phyloP scores from a whole-genome alignment of 1,140 invertebrate species.

The Lordiphosa stackelbergi region DNA sequence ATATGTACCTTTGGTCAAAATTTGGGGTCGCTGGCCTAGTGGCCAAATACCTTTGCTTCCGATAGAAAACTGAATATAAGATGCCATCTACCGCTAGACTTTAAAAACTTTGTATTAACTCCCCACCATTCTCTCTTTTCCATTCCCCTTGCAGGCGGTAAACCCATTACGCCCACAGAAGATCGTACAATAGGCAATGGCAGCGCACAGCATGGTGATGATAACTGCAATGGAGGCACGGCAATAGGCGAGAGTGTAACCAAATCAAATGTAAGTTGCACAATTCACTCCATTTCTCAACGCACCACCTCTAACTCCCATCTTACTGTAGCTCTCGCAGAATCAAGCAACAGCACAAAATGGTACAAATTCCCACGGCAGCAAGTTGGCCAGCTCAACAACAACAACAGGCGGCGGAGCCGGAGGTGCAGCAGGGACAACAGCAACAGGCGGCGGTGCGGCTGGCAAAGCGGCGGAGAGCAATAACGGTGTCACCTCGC shows the following conservation, averaged over 20 bases:
- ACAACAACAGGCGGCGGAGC: constrained; percentile 32
- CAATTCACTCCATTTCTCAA: neutral
- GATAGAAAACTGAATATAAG: too few species aligned
- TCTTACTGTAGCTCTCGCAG: constrained; percentile 61
- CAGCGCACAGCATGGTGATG: constrained; percentile 65
- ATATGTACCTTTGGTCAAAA: too few species aligned
- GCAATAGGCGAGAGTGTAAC: constrained; percentile 66
- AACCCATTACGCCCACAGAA: constrained; percentile 86
- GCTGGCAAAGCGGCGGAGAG: constrained; percentile 33
- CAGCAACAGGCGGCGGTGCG: constrained; percentile 18
- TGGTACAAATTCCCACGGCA: constrained; percentile 75
- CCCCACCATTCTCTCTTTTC: neutral
- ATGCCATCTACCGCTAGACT: too few species aligned
- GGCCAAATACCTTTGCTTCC: too few species aligned
- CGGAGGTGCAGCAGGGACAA: constrained; percentile 24
- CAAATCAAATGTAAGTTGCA: constrained; percentile 65
- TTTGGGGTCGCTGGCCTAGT: too few species aligned
- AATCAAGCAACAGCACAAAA: constrained; percentile 76
- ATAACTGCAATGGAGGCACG: constrained; percentile 59
- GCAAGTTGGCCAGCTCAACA: constrained; percentile 45
- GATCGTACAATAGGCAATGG: constrained; percentile 76
- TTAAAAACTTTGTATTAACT: too few species aligned
- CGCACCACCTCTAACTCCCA: neutral
- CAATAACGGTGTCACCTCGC: constrained; percentile 67
- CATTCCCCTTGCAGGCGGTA: constrained; percentile 78